Base-by-base conservation (phyloP, 2,113 vertebrate genomes). In the Ochotona princeps region DNA sequence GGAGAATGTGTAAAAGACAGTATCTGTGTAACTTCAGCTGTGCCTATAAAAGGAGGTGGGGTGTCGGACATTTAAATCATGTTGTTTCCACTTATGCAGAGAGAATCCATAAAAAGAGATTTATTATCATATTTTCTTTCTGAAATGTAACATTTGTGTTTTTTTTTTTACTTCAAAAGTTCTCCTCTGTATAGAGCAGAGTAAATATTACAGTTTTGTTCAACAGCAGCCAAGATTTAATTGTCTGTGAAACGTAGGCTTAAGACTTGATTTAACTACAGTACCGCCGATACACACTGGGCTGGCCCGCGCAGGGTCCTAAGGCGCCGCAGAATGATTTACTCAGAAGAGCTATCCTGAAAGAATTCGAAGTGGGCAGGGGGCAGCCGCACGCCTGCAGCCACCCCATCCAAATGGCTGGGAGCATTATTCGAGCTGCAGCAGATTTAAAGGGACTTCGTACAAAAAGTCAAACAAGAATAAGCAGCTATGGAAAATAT, bases 61-160 rank as follows among this genome's bases (percentile, higher is more conserved):
- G 21, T 49, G 74, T 11, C 12, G 5, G 38, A 60, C 21, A 74
- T 49, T 7, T 96, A 96, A 97, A 97, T 97, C 96, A 49, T 63
- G 78, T 61, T 88, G 82, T 89, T 98, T 96, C 91, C 94, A 94
- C 94, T 96, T 96, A 88, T 5, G 85, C 82, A 95, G 85, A 93
- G 94, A 97, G 92, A 95, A 97, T 96, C 96, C 94, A 98, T 98
- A 92, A 98, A 98, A 97, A 95, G 51, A 97, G 96, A 98, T 98
- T 98, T 98, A 98, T 97, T 95, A 44, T 95, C 96, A 94, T 95
- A 97, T 97, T 97, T 97, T 97, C 96, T 92, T 94, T 97, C 87
- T 74, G 94, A 95, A 97, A 92, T 96, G 87, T 49, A 96, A 84
- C 30, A 91, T 95, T 97, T 96, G 95, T 65, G 82, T 54, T 91